Base-by-base conservation (phyloP, 2,113 vertebrate genomes). In the Megalops atlanticus region DNA sequence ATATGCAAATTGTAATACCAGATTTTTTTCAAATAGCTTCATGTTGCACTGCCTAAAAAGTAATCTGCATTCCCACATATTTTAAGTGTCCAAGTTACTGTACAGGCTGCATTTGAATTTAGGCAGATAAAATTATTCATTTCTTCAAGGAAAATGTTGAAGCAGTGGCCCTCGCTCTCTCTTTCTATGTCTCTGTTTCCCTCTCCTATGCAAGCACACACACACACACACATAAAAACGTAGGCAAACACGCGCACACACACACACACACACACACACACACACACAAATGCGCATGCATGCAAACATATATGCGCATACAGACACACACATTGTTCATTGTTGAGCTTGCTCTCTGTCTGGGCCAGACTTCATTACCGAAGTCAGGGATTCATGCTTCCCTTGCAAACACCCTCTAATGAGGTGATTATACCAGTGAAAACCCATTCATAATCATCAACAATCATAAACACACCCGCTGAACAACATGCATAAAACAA, bases 401-500 rank as follows among this genome's bases (percentile, higher is more conserved):
- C 39, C 74, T 74, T 24, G n/a, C 49, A 38, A 21, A 45, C 31
- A 24, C n/a, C 38, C 70, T 33, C 41, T 78, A 49, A 73, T 71
- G 64, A 82, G 38, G 76, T 78, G 18, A 40, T 78, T 78, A 40
- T 54, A 68, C 58, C 21, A 52, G 27, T 33, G 49, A 27, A 33
- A 43, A 15, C n/a, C 74, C 45, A 27, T 33, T 71, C 31, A 47
- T 41, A 7, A 38, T 35, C 39, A 21, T 79, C 27, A n/a, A 38
- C 77, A 24, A n/a, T n/a, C n/a, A 21, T 6, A 31, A 33, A 40
- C 31, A 11, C 18, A 64, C 40, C 38, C 41, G 1, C 77, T 47
- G 64, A 41, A 45, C 41, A 69, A 47, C 77, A 31, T 33, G 74
- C 45, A 73, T 81, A 76, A 88, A 87, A 89, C 80, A 88, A 87